Percentiles rank a stretch among this genome's conserved stretches.
Conservation (phyloP, 2,113 vertebrate species). For the Ochotona princeps region DNA sequence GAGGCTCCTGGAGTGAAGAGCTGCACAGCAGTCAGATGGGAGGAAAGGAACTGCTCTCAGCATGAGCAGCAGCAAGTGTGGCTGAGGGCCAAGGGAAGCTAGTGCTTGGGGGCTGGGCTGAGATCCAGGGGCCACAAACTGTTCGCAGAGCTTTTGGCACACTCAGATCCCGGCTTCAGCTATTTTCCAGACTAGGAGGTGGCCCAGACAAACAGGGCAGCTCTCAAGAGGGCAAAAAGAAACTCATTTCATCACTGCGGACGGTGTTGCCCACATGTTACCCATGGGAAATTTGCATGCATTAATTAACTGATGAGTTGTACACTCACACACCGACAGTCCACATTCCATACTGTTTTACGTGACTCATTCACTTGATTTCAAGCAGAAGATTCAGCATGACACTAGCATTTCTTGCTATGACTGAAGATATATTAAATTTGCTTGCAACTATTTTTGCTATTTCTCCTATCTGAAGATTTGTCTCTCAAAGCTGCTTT, state of each 20-base stretch:
- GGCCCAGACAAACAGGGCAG: not conserved
- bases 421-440: not conserved
- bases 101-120: fast-evolving
- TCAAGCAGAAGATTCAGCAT: not conserved
- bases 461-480: slow-evolving; percentile 57
- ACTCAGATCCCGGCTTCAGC: not conserved
- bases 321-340: not conserved
- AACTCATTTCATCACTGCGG: not conserved
- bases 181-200: not conserved
- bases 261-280: not conserved
- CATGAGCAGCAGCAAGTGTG: fast-evolving
- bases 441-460: not conserved
- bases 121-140: fast-evolving
- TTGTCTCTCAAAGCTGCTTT: slow-evolving; percentile 53
- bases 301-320: not conserved
- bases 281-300: not conserved
- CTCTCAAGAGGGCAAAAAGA: not conserved
- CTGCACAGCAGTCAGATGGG: too few relatives aligned
- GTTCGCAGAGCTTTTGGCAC: not conserved
- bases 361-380: not conserved
- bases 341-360: not conserved
- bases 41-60: not conserved
- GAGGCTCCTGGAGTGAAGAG: not conserved
- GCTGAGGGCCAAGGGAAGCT: not conserved
- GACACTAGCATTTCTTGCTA: not conserved